Percentiles rank a stretch among this genome's conserved stretches.
Conservation (phyloP, 1,140 invertebrate genomes). For the Saccostrea cuccullata region DNA sequence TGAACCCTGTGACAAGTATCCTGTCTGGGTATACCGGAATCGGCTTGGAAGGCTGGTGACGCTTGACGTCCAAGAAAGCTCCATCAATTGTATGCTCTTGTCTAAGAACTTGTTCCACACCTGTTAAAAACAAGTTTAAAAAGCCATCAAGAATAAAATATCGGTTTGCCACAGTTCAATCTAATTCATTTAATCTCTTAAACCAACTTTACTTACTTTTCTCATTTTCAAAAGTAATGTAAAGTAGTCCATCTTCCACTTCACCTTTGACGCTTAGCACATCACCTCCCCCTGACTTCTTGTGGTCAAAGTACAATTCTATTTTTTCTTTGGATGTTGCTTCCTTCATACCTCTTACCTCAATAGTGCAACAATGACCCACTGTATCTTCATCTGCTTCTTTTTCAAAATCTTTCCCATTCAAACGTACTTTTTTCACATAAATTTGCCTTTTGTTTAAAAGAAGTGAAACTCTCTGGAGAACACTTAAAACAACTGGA, state of each 20-base stretch:
- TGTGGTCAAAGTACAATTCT: conserved; percentile 55
- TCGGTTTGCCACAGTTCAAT: too few relatives aligned
- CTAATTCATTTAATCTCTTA: too few relatives aligned
- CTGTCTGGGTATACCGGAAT: conserved; percentile 46
- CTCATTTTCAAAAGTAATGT: conserved; percentile 53
- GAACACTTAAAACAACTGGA: conserved; percentile 35
- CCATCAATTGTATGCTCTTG: conserved; percentile 42
- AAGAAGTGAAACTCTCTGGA: conserved; percentile 28
- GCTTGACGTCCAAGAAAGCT: not conserved
- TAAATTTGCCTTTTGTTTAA: conserved; percentile 44
- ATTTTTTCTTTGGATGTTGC: conserved; percentile 35
- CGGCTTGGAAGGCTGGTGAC: conserved; percentile 51
- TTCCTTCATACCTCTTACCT: conserved; percentile 36
- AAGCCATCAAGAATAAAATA: too few relatives aligned
- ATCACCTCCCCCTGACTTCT: conserved; percentile 56
- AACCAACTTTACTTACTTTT: conserved; percentile 40
- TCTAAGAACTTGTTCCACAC: conserved; percentile 22
- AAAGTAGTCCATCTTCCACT: conserved; percentile 11
- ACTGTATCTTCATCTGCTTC: not conserved
- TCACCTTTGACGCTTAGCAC: conserved; percentile 35
- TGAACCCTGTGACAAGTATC: conserved; percentile 49
- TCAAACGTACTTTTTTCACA: conserved; percentile 9
- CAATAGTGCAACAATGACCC: not conserved
- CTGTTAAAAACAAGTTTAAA: conserved; percentile 17
- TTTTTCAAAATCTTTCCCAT: not conserved